These are phyloP conservation scores for Polydesmus complanatus DNA, from an alignment of 2,888 invertebrate species.

Conservation along the genomic window DNA sequence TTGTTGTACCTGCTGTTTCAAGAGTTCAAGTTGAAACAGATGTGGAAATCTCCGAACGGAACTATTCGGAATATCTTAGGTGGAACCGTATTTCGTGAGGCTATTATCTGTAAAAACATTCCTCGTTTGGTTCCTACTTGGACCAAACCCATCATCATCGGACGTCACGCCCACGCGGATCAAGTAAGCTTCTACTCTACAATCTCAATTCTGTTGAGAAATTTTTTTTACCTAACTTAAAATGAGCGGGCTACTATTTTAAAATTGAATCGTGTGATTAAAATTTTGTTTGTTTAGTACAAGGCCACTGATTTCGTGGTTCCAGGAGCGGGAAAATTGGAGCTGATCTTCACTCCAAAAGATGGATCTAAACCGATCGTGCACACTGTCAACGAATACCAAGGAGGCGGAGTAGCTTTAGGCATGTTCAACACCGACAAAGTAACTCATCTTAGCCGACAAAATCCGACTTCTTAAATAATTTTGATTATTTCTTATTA, in stretches of 20 bases:
- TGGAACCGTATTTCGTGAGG: conserved; percentile 42
- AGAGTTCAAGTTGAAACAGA: conserved; percentile 42
- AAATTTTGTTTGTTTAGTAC: conserved; percentile 39
- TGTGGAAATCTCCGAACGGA: conserved; percentile 43
- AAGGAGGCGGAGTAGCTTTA: conserved; percentile 68
- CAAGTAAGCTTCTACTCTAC: conserved; percentile 40
- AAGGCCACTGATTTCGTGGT: conserved; percentile 94
- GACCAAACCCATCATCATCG: conserved; percentile 94
- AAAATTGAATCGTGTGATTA: not conserved
- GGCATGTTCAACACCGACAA: conserved; percentile 93
- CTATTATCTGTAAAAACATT: conserved; percentile 53
- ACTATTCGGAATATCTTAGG: conserved; percentile 42
- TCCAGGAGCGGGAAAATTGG: conserved; percentile 74
- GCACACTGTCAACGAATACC: conserved; percentile 67
- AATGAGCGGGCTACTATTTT: not conserved
- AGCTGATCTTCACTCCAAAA: conserved; percentile 62
- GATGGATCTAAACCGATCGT: conserved; percentile 46
- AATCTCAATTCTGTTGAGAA: not conserved
- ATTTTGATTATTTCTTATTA: conserved; percentile 20
- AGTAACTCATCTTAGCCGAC: conserved; percentile 34
- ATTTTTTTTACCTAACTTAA: not conserved
- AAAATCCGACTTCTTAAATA: too few relatives aligned
- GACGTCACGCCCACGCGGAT: conserved; percentile 95
- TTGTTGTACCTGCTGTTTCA: too few relatives aligned
- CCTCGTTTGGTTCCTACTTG: conserved; percentile 88